These are phyloP conservation scores for Orientallactaga sibirica DNA, from an alignment of 2,797 vertebrate species.

Conservation along the genomic window DNA sequence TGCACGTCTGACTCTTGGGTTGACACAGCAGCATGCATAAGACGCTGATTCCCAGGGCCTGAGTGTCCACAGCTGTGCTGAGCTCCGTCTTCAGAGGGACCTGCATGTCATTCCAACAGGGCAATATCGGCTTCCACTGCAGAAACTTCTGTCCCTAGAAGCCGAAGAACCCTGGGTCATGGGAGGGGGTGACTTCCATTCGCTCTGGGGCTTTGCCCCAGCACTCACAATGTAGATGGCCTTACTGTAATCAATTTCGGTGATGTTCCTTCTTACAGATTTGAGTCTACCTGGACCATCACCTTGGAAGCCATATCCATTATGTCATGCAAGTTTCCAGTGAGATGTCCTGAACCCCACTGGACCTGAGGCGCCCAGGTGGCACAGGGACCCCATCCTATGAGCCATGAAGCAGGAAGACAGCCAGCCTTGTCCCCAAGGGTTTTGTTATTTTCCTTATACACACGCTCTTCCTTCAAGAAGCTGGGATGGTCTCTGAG, in stretches of 20 bases:
- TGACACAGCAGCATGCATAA: too few relatives aligned
- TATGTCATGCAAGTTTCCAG: background rate
- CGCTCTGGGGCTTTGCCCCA: background rate
- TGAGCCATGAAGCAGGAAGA: background rate
- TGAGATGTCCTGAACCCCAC: background rate
- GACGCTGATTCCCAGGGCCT: background rate
- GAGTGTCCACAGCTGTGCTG: background rate
- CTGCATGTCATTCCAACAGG: too few relatives aligned
- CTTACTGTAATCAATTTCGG: background rate
- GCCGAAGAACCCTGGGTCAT: background rate
- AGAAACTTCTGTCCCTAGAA: background rate
- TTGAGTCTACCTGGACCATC: background rate
- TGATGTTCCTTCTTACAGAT: background rate
- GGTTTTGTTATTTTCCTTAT: background rate
- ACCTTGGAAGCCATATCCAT: background rate
- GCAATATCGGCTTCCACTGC: background rate
- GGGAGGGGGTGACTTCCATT: too few relatives aligned
- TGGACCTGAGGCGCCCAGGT: background rate
- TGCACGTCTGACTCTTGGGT: background rate
- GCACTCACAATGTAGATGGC: background rate
- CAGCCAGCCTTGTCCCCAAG: background rate
- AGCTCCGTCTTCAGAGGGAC: background rate
- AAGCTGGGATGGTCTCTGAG: too few relatives aligned
- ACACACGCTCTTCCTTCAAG: too few relatives aligned
- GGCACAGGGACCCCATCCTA: background rate